phyloP scores from a whole-genome alignment of 2,113 vertebrate genomes.

The Oenanthe melanoleuca region DNA sequence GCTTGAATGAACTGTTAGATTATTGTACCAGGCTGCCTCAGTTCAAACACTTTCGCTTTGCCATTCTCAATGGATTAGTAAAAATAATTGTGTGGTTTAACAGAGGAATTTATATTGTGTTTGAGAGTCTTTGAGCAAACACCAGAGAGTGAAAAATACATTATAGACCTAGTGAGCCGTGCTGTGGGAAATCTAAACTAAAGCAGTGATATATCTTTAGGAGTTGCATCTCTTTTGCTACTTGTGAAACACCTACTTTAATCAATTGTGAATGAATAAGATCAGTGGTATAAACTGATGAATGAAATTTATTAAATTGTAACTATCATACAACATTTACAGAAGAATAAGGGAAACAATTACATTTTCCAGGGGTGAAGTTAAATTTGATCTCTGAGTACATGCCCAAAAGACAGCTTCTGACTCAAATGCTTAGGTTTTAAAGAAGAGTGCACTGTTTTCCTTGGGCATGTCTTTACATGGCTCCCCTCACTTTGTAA shows the following conservation, averaged over 20 bases:
- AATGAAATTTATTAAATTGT: constrained; percentile 15
- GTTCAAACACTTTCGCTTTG: constrained; percentile 59
- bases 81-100: constrained; percentile 70
- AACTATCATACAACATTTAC: constrained; percentile 29
- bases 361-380: not conserved
- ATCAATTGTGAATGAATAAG: constrained; percentile 41
- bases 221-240: constrained; percentile 49
- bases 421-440: not conserved
- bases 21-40: constrained; percentile 44
- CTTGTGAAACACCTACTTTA: constrained; percentile 38
- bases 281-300: not conserved
- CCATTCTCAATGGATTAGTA: constrained; percentile 63
- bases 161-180: constrained; percentile 26
- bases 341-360: constrained; percentile 6
- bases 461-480: not conserved
- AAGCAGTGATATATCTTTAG: constrained; percentile 27
- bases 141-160: constrained; percentile 68
- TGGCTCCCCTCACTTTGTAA: not conserved
- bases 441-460: not conserved
- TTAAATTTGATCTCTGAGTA: not conserved
- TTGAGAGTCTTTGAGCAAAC: constrained; percentile 70
- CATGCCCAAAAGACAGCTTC: not conserved
- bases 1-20: constrained; percentile 56
- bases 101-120: constrained; percentile 65
- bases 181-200: constrained; percentile 49